Conservation (phyloP, 1,140 invertebrate genomes). For the Drosophila subobscura region DNA sequence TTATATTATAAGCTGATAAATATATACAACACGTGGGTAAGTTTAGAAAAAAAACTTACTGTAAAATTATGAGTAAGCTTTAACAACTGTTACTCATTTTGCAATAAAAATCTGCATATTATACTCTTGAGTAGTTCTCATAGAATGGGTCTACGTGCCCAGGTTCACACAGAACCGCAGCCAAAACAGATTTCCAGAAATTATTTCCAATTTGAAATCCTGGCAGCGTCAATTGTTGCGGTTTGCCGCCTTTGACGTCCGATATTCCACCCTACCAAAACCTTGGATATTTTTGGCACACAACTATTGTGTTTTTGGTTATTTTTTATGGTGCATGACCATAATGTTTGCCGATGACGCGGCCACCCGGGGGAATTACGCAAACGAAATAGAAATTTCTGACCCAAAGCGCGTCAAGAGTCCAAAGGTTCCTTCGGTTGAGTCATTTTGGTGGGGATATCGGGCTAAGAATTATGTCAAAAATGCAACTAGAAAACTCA, state of each 20-base stretch:
- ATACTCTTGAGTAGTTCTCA: no score
- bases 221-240: conserved; percentile 17
- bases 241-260: conserved; percentile 24
- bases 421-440: conserved; percentile 56
- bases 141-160: conserved; percentile 54
- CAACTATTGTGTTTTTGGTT: conserved; percentile 14
- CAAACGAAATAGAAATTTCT: conserved; percentile 22
- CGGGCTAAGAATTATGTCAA: conserved; percentile 40
- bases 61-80: no score
- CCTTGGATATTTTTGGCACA: conserved; percentile 22
- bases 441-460: conserved; percentile 42
- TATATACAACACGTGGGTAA: no score
- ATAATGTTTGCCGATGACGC: conserved; percentile 34
- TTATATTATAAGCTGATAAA: no score
- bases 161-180: conserved; percentile 43
- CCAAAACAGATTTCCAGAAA: conserved; percentile 21
- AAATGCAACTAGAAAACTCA: conserved; percentile 53
- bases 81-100: no score
- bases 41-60: no score
- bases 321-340: conserved; percentile 56
- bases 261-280: conserved; percentile 16
- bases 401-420: conserved; percentile 41
- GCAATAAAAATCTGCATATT: no score
- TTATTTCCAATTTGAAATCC: conserved; percentile 44
- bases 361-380: conserved; percentile 14